A percentile compares a stretch with the other conserved stretches of the same genome.
Conservation (phyloP, 1,140 invertebrate species). For the Brachionus koreanus region DNA sequence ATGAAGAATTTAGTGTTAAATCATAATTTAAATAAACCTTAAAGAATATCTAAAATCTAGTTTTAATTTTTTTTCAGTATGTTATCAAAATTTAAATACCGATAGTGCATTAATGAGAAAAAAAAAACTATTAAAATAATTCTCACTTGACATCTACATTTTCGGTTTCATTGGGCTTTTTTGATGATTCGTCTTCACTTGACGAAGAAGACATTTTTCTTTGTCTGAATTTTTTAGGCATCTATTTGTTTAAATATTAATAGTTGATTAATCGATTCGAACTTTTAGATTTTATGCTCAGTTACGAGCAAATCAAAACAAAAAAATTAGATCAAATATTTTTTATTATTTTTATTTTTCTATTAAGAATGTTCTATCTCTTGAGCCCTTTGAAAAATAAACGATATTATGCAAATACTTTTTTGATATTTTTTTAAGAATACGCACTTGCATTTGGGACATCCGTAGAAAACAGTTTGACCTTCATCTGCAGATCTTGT, state of each 20-base stretch:
- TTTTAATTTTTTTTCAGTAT: too few species aligned
- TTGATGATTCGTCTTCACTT: not conserved
- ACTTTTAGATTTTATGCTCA: not conserved
- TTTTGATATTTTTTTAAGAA: not conserved
- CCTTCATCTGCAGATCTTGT: slow-evolving; percentile 95
- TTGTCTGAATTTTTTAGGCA: slow-evolving; percentile 16
- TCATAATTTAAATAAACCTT: too few species aligned
- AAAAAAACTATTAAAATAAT: not conserved
- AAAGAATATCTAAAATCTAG: too few species aligned
- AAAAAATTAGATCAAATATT: not conserved
- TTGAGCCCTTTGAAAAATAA: not conserved
- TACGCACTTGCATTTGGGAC: slow-evolving; percentile 69
- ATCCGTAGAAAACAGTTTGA: slow-evolving; percentile 96
- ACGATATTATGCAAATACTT: not conserved
- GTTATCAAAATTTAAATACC: not conserved
- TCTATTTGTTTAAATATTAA: not conserved
- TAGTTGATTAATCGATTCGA: not conserved
- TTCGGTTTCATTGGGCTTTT: not conserved
- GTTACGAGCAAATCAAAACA: not conserved
- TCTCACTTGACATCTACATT: not conserved
- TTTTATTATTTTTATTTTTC: not conserved
- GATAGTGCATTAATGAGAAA: not conserved
- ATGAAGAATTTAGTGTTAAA: too few species aligned
- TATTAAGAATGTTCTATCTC: slow-evolving; percentile 44
- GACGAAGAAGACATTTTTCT: slow-evolving; percentile 19